Percentiles rank a stretch among this genome's conserved stretches.
phyloP scores from a whole-genome alignment of 2,797 vertebrate genomes.

The Acanthopagrus latus region DNA sequence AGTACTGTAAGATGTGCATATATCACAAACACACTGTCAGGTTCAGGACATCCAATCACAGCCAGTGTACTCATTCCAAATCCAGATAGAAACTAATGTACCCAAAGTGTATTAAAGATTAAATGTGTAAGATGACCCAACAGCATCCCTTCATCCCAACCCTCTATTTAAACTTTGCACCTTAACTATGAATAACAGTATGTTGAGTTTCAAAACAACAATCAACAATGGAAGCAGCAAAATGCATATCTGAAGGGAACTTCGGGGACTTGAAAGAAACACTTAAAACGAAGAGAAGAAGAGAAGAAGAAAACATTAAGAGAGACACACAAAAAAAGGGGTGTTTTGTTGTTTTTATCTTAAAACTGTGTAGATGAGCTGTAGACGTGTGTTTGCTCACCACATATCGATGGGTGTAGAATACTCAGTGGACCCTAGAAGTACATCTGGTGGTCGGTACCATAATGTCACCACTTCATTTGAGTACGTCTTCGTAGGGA shows the following conservation, averaged over 20 bases:
- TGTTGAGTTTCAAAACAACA: background rate
- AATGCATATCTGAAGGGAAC: background rate
- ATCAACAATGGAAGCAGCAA: background rate
- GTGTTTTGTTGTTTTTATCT: background rate
- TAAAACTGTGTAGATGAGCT: constrained; percentile 3
- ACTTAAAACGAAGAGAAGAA: background rate
- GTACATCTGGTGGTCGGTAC: constrained; percentile 89
- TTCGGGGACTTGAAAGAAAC: background rate
- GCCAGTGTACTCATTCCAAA: too few relatives aligned
- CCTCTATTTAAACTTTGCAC: background rate
- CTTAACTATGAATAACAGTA: background rate
- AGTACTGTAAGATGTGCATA: too few relatives aligned
- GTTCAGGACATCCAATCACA: too few relatives aligned
- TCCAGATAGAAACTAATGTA: too few relatives aligned
- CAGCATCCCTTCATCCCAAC: too few relatives aligned
- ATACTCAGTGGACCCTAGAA: constrained; percentile 88
- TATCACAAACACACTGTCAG: too few relatives aligned
- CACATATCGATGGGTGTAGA: constrained; percentile 90
- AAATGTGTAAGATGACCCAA: too few relatives aligned
- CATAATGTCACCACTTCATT: constrained; percentile 88
- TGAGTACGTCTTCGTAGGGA: constrained; percentile 87
- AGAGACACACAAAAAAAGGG: background rate
- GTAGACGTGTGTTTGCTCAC: constrained; percentile 70
- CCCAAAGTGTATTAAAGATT: too few relatives aligned
- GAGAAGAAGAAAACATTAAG: background rate